Base-by-base conservation (phyloP, 2,888 invertebrate genomes). In the Galeruca laticollis region DNA sequence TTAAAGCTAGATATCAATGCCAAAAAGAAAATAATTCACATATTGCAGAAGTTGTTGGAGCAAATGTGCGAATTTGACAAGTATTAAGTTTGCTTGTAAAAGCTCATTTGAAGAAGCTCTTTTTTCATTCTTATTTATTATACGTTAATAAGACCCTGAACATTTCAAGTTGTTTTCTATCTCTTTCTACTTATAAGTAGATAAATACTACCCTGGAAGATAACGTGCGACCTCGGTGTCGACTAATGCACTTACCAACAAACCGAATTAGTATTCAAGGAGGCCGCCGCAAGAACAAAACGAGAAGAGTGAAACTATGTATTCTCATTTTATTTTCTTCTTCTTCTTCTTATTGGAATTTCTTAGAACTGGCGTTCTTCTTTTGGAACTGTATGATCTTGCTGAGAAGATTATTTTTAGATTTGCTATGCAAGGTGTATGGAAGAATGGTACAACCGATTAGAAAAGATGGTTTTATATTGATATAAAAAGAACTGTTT, bases 371-470 rank as follows among this genome's bases (percentile, higher is more conserved):
- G 49, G 49, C 33, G 49, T 49, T 61, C 49, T 61, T 61, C 61
- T 61, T 56, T 56, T 61, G 49, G 61, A 61, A 61, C 49, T 18
- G 49, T 61, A 49, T 49, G 61, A 49, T 61, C 61, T 61, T 49
- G 20, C 15, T 56, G 18, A 10, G 47, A 33, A 33, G 18, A 8
- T 18, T 61, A 61, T 61, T 49, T 61, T 61, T 61, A 61, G 49
- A 49, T 49, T 15, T 49, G 61, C 49, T 56, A 35, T 56, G 15
- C 56, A 33, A 56, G 56, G 56, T 56, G 56, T 54, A 31, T 54
- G 54, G 11, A 31, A 54, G 31, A 33, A 35, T 31, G 33, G 31
- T 56, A 56, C 56, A 8, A 47, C 15, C 43, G 6, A 47, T 47
- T 47, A 40, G 40, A 40, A 40, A 5, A n/a, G n/a, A 40, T 40